A percentile compares a stretch with the other conserved stretches of the same genome.
Conservation (phyloP, 2,113 vertebrate genomes). For the Podarcis cretensis region DNA sequence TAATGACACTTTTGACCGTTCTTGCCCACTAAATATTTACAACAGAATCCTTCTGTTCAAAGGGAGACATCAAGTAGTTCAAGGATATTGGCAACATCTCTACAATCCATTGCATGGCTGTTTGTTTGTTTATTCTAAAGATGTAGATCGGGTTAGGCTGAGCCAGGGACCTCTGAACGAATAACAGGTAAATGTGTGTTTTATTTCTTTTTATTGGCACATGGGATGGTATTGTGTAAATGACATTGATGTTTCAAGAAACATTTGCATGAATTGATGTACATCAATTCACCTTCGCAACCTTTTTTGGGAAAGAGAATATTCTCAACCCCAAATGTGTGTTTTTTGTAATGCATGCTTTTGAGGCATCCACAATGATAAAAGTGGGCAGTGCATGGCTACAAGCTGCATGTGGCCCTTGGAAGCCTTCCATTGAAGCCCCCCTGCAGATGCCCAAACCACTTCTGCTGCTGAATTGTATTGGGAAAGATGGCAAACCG, state of each 20-base stretch:
- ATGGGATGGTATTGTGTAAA: conserved; percentile 52
- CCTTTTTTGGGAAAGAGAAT: background rate
- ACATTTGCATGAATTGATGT: conserved; percentile 37
- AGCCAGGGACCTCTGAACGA: conserved; percentile 58
- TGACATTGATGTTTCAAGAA: conserved; percentile 47
- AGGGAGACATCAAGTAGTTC: conserved; percentile 44
- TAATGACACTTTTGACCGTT: background rate
- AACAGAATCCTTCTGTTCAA: conserved; percentile 12
- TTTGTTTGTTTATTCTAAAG: conserved; percentile 62
- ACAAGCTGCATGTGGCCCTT: too few species aligned
- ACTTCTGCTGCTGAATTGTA: too few species aligned
- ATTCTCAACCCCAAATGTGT: background rate
- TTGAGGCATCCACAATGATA: too few species aligned
- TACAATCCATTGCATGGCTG: conserved; percentile 58
- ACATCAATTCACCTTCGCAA: background rate
- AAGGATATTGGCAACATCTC: conserved; percentile 53
- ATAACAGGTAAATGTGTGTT: conserved; percentile 52
- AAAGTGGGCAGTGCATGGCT: too few species aligned
- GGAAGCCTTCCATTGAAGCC: too few species aligned
- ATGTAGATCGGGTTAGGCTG: conserved; percentile 47
- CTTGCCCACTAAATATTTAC: conserved; percentile 35
- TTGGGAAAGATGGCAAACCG: too few species aligned
- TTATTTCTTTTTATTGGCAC: conserved; percentile 54
- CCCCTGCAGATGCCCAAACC: too few species aligned
- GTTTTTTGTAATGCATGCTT: too few species aligned